phyloP scores from a whole-genome alignment of 2,888 invertebrate species.

The Papilio elwesi region DNA sequence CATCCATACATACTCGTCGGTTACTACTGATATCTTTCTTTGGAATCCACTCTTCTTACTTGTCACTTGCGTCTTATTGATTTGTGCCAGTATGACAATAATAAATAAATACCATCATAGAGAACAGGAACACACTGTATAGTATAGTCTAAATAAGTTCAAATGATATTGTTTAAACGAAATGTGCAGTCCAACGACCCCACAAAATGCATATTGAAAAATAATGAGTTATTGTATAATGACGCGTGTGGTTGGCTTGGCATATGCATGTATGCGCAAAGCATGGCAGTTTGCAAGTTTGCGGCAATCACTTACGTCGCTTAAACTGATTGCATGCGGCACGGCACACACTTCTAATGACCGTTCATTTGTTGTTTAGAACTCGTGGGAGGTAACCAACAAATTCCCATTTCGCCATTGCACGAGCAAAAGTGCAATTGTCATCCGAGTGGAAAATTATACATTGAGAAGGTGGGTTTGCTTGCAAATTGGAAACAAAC shows the following conservation, averaged over 20 bases:
- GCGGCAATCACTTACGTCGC: constrained; percentile 67
- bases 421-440: constrained; percentile 11
- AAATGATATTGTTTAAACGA: constrained; percentile 7
- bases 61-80: no score
- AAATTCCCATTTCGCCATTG: constrained; percentile 26
- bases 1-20: no score
- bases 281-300: constrained; percentile 64
- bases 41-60: no score
- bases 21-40: no score
- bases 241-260: constrained; percentile 41
- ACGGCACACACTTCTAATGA: constrained; percentile 62
- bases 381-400: constrained; percentile 29
- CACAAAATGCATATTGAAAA: constrained; percentile 55
- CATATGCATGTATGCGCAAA: constrained; percentile 51
- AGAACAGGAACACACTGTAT: not conserved
- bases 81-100: no score
- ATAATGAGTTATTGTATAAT: constrained; percentile 56
- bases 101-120: no score
- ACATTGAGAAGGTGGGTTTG: not conserved
- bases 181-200: constrained; percentile 26
- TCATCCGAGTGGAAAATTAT: constrained; percentile 10
- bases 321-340: constrained; percentile 70
- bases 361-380: constrained; percentile 58
- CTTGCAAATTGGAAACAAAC: not conserved
- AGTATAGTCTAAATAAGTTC: not conserved